These are phyloP conservation scores for Nineta flava DNA, from an alignment of 2,888 invertebrate genomes.

Conservation along the genomic window DNA sequence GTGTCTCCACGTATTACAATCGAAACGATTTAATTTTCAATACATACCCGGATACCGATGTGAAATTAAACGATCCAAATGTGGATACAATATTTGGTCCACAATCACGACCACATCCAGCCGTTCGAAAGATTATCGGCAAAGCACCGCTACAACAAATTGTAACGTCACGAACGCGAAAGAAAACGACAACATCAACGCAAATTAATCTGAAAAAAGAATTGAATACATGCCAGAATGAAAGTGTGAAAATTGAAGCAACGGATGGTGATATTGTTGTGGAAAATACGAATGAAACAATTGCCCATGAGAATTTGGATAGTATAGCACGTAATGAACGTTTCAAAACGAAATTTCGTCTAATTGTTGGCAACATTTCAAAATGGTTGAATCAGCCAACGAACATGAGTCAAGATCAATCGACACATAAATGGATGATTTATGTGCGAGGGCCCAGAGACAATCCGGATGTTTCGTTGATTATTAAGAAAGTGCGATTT, in stretches of 20 bases:
- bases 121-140: slow-evolving; percentile 54
- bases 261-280: slow-evolving; percentile 4
- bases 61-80: slow-evolving; percentile 16
- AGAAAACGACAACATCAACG: slow-evolving; percentile 17
- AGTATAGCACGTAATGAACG: slow-evolving; percentile 16
- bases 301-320: not conserved
- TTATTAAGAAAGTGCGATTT: slow-evolving; percentile 60
- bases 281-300: not conserved
- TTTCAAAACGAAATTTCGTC: slow-evolving; percentile 21
- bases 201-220: not conserved
- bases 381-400: slow-evolving; percentile 55
- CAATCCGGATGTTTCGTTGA: slow-evolving; percentile 38
- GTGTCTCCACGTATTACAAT: slow-evolving; percentile 42
- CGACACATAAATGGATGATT: slow-evolving; percentile 82
- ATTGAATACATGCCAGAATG: not conserved
- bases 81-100: slow-evolving; percentile 12
- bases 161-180: slow-evolving; percentile 30
- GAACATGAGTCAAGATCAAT: slow-evolving; percentile 48
- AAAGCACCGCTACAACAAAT: slow-evolving; percentile 33
- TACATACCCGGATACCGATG: slow-evolving; percentile 20
- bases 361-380: slow-evolving; percentile 59
- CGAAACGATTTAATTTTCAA: slow-evolving; percentile 32
- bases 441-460: slow-evolving; percentile 61
- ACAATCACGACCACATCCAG: slow-evolving; percentile 52
- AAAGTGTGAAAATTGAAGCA: slow-evolving; percentile 8